Evolutionary conservation across 2,797 vertebrate species (phyloP).

Genomic region (Pagetopsis macropterus): DNA sequence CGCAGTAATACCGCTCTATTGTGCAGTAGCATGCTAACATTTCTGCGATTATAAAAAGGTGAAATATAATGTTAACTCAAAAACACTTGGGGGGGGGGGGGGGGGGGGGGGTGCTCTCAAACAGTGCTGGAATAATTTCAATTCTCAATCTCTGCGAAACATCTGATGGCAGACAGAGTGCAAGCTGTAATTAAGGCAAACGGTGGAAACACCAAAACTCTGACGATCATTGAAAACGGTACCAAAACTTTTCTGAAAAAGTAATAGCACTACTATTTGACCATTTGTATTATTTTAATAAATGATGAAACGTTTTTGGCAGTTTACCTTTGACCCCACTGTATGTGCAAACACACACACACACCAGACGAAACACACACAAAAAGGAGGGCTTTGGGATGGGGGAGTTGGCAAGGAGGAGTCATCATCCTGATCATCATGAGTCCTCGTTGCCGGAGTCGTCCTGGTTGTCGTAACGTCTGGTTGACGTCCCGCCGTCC

Average conservation of each 20-base stretch:
- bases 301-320: constrained; percentile 76
- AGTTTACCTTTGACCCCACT: constrained; percentile 74
- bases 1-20: background rate
- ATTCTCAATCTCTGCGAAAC: constrained; percentile 44
- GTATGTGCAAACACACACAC: constrained; percentile 42
- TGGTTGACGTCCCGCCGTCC: constrained; percentile 78
- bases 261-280: constrained; percentile 23
- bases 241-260: constrained; percentile 36
- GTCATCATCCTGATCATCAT: constrained; percentile 86
- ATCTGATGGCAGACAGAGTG: constrained; percentile 53
- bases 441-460: constrained; percentile 99
- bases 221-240: constrained; percentile 47
- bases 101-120: constrained; percentile 2
- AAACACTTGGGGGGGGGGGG: constrained; percentile 20
- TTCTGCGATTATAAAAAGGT: constrained; percentile 13
- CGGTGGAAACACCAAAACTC: constrained; percentile 61
- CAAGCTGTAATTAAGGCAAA: constrained; percentile 77
- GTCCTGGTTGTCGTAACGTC: constrained; percentile 94
- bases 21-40: constrained; percentile 11
- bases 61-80: constrained; percentile 10
- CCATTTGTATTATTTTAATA: constrained; percentile 59
- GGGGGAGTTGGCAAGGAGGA: constrained; percentile 53
- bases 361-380: constrained; percentile 27
- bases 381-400: constrained; percentile 34
- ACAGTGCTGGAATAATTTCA: constrained; percentile 27